Evolutionary conservation across 1,140 invertebrate genomes (phyloP), one percentile per base, ranked within the genome.

Genomic region (Solenopsis fugax): DNA sequence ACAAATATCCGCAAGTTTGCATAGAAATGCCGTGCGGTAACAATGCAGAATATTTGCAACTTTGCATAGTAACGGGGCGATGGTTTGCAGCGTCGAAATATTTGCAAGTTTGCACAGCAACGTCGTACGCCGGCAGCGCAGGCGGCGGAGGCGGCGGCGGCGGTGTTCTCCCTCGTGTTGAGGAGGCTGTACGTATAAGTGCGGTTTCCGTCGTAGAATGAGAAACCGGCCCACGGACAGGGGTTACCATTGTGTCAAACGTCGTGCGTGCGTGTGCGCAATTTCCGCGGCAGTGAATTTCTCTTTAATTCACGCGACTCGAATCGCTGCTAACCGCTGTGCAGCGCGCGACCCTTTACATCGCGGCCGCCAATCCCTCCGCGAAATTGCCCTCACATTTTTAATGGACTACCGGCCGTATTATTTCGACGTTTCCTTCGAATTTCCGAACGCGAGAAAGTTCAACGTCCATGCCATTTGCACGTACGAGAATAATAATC

Each of bases 1-100:
- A 75, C 80, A 84, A 84, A 84, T 84, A 84, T 84, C 80, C 54
- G 80, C 80, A 60, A 84, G 80, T 84, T 84, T 84, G 80, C 69
- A 84, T 84, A 73, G 80, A 84, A 84, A 84, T 50, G 69, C 54
- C 54, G 56, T 67, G 80, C 69, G 80, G 29, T 84, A 84, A 84
- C 80, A 84, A 84, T 84, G 80, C 80, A 60, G 80, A 84, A 84
- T 84, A 84, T 84, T 84, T 84, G 80, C 45, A 84, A 84, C 80
- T 84, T 73, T 62, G 80, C 80, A 84, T 84, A 84, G 80, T 84
- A 84, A 84, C 69, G 41, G 65, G 80, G 69, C 80, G 80, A 84
- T 84, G 80, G 78, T 73, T 84, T 73, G 69, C 80, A 84, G 45
- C 80, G 62, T 48, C 77, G 80, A 84, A 84, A 84, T 84, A 84